Evolutionary conservation across 2,888 invertebrate species (phyloP).

Genomic region (Girardia tigrina): DNA sequence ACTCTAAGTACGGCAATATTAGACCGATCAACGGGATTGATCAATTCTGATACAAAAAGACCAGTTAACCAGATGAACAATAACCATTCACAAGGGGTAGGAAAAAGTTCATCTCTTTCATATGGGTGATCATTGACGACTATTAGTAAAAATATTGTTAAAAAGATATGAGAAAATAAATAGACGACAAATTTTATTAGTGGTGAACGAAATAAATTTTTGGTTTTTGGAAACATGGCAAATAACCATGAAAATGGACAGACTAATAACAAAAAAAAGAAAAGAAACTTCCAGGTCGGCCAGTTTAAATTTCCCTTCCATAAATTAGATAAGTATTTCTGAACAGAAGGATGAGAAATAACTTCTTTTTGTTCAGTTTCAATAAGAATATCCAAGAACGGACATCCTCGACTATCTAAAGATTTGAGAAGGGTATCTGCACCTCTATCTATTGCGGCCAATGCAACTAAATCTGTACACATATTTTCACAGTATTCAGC

Average conservation of each 20-base stretch:
- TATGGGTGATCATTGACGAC: conserved; percentile 57
- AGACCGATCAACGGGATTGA: conserved; percentile 85
- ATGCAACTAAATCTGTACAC: conserved; percentile 83
- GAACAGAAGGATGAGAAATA: conserved; percentile 83
- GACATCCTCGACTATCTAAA: conserved; percentile 78
- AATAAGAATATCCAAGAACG: conserved; percentile 85
- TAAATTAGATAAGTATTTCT: conserved; percentile 78
- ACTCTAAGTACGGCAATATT: conserved; percentile 69
- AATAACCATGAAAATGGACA: conserved; percentile 91
- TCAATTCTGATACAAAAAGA: conserved; percentile 79
- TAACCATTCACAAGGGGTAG: conserved; percentile 90
- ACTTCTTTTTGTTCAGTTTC: conserved; percentile 93
- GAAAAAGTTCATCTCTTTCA: conserved; percentile 56
- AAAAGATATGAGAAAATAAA: conserved; percentile 89
- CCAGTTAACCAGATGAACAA: conserved; percentile 85
- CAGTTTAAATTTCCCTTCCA: conserved; percentile 93
- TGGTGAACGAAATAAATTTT: conserved; percentile 52
- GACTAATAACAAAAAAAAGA: conserved; percentile 64
- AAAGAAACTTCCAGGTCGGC: conserved; percentile 80
- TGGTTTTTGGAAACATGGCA: conserved; percentile 82
- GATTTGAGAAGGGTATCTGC: conserved; percentile 65
- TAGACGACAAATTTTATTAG: conserved; percentile 99
- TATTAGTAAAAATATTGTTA: conserved; percentile 66
- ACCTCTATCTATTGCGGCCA: conserved; percentile 82
- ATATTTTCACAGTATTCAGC: conserved; percentile 89